Conservation (phyloP, 2,797 vertebrate species). For the Notolabrus celidotus region DNA sequence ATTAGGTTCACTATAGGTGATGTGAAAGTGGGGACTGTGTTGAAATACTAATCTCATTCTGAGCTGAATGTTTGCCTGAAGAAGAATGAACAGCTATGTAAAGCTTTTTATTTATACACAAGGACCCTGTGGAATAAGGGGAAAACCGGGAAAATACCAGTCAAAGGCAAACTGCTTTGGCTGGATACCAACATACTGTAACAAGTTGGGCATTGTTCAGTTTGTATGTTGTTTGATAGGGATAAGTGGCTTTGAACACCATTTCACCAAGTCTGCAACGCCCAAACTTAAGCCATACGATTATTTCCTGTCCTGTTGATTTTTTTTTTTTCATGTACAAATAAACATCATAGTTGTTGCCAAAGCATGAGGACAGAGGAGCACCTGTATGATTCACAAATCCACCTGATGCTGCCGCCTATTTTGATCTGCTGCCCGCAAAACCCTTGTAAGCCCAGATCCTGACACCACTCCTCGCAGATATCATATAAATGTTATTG, state of each 20-base stretch:
- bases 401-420: background rate
- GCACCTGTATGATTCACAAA: background rate
- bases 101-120: conserved; percentile 9
- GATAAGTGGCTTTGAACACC: background rate
- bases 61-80: background rate
- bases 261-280: background rate
- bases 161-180: background rate
- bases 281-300: background rate
- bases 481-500: no score
- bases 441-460: background rate
- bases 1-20: conserved; percentile 6
- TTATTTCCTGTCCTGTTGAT: background rate
- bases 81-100: background rate
- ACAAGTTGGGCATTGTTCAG: background rate
- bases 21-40: conserved; percentile 3
- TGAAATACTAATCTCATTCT: conserved; percentile 33
- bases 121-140: background rate
- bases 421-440: background rate
- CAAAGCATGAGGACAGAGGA: background rate
- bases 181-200: background rate
- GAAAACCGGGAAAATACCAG: background rate
- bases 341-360: background rate
- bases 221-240: background rate
- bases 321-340: background rate
- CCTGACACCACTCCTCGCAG: background rate